phyloP scores from a whole-genome alignment of 1,140 invertebrate species.

The Brachionus manjavacas region DNA sequence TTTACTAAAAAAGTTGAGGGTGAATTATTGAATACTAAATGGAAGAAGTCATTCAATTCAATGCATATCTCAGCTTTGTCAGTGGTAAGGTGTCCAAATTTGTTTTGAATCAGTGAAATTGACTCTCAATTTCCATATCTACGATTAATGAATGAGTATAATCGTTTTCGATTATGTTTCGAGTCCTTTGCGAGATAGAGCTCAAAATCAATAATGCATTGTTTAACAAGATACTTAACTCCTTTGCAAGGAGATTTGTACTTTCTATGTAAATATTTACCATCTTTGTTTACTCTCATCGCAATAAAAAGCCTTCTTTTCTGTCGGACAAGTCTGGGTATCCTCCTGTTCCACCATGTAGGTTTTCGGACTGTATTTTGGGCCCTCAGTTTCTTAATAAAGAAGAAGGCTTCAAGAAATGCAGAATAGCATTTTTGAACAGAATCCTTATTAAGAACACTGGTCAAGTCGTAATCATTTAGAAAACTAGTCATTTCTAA shows the following conservation, averaged over 20 bases:
- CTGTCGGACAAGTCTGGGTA: not conserved
- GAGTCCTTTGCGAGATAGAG: not conserved
- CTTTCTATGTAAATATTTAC: not conserved
- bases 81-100: not conserved
- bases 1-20: not conserved
- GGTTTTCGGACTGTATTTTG: not conserved
- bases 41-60: not conserved
- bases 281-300: not conserved
- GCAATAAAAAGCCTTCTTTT: not conserved
- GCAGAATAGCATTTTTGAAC: not conserved
- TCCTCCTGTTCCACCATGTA: not conserved
- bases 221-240: not conserved
- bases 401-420: not conserved
- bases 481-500: not conserved
- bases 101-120: not conserved
- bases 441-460: not conserved
- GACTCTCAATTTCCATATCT: not conserved
- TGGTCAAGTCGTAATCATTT: not conserved
- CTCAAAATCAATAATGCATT: not conserved
- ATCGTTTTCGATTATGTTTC: not conserved
- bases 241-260: not conserved
- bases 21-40: not conserved
- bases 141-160: not conserved
- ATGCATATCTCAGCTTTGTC: not conserved
- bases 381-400: not conserved